A percentile compares a stretch with the other conserved stretches of the same genome.
phyloP scores from a whole-genome alignment of 37 sponge, comb jelly and placozoan genomes.

The Beroe forskalii region DNA sequence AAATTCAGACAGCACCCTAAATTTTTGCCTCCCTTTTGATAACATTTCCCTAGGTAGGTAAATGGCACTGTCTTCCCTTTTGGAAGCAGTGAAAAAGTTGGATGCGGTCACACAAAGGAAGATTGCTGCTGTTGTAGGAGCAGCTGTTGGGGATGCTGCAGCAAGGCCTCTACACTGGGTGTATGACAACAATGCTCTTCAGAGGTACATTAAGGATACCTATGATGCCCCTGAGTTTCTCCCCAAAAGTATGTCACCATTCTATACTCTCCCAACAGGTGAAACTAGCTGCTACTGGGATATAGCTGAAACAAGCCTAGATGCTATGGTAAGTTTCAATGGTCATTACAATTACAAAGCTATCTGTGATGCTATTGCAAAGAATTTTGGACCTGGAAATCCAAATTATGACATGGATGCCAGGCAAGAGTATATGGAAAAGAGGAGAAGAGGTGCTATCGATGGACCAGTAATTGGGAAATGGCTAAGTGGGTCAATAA shows the following conservation, averaged over 20 bases:
- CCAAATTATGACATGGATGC: not conserved
- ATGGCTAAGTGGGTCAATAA: not conserved
- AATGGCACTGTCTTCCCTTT: not conserved
- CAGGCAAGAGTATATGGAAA: conserved; percentile 16
- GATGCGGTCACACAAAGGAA: conserved; percentile 16
- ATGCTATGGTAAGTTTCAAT: not conserved
- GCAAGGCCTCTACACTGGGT: conserved; percentile 31
- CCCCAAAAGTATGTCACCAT: conserved; percentile 32
- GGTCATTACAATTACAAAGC: not conserved
- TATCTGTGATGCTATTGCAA: conserved; percentile 19
- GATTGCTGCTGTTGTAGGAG: conserved; percentile 9
- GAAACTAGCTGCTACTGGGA: conserved; percentile 49
- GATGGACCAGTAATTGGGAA: conserved; percentile 48
- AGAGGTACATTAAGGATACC: conserved; percentile 19
- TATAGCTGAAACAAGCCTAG: conserved; percentile 8
- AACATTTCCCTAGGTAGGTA: no score
- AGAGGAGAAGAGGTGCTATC: not conserved
- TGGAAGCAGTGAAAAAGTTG: conserved; percentile 16
- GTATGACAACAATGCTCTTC: conserved; percentile 30
- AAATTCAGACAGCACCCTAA: no score
- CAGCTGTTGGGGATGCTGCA: conserved; percentile 37
- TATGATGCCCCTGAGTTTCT: conserved; percentile 25
- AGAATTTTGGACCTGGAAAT: conserved; percentile 33
- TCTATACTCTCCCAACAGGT: conserved; percentile 41
- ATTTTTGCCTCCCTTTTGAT: no score